phyloP scores from a whole-genome alignment of 2,113 vertebrate genomes.

The Neodontobutis hainanensis region DNA sequence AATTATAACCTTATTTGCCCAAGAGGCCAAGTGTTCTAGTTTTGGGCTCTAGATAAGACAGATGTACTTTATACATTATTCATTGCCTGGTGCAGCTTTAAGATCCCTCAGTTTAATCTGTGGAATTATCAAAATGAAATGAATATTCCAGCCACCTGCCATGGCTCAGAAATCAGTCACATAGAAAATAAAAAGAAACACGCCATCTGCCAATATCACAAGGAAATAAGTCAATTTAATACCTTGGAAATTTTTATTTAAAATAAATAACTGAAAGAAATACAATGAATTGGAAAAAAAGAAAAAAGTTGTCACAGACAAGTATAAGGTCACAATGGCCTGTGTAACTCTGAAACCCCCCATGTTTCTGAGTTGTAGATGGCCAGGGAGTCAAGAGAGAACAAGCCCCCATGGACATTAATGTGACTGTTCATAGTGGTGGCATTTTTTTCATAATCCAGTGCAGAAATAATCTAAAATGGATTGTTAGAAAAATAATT shows the following conservation, averaged over 20 bases:
- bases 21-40: neutral
- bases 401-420: no score
- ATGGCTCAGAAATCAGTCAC: constrained; percentile 43
- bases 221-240: constrained; percentile 10
- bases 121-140: constrained; percentile 77
- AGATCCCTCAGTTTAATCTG: constrained; percentile 74
- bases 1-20: neutral
- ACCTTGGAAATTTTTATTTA: neutral
- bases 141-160: constrained; percentile 78
- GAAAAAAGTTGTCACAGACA: no score
- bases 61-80: constrained; percentile 37
- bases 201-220: constrained; percentile 74
- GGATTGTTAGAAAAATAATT: no score
- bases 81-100: constrained; percentile 32
- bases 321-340: no score
- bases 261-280: no score
- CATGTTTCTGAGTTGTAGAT: no score
- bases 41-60: constrained; percentile 35
- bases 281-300: no score
- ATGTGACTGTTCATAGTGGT: no score
- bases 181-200: constrained; percentile 59
- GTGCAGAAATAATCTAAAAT: no score
- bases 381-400: no score
- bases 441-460: no score
- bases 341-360: no score